phyloP scores from a whole-genome alignment of 2,888 invertebrate species.

The Panopea generosa region DNA sequence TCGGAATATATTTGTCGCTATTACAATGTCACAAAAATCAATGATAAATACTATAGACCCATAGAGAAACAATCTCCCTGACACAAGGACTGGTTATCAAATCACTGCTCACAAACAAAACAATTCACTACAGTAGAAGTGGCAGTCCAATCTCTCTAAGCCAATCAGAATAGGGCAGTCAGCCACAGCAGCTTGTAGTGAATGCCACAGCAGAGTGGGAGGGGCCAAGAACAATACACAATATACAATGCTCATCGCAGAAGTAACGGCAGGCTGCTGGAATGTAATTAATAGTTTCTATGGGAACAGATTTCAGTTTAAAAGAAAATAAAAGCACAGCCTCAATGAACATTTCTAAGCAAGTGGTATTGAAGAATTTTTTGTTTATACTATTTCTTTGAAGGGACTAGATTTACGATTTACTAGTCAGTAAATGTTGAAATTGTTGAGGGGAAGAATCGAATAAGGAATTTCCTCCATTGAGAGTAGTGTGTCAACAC shows the following conservation, averaged over 20 bases:
- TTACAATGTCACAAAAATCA: constrained; percentile 40
- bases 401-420: too few species aligned
- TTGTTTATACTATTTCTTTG: too few species aligned
- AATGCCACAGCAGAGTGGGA: constrained; percentile 29
- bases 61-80: constrained; percentile 14
- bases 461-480: too few species aligned
- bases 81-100: constrained; percentile 35
- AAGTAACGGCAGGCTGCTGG: constrained; percentile 1
- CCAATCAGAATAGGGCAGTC: constrained; percentile 46
- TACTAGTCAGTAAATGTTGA: too few species aligned
- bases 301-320: too few species aligned
- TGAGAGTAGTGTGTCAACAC: too few species aligned
- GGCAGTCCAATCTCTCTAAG: constrained; percentile 38
- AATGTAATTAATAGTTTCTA: too few species aligned
- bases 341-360: too few species aligned
- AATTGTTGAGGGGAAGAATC: too few species aligned
- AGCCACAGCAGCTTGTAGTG: constrained; percentile 34
- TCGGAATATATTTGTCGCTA: not conserved
- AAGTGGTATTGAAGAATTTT: too few species aligned
- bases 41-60: constrained; percentile 21
- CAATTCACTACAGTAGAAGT: constrained; percentile 37
- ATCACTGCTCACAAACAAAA: constrained; percentile 51
- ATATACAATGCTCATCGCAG: not conserved
- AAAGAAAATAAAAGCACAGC: too few species aligned
- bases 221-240: constrained; percentile 51